Conservation (phyloP, 2,797 vertebrate species). For the Dendrocincla tyrannina region DNA sequence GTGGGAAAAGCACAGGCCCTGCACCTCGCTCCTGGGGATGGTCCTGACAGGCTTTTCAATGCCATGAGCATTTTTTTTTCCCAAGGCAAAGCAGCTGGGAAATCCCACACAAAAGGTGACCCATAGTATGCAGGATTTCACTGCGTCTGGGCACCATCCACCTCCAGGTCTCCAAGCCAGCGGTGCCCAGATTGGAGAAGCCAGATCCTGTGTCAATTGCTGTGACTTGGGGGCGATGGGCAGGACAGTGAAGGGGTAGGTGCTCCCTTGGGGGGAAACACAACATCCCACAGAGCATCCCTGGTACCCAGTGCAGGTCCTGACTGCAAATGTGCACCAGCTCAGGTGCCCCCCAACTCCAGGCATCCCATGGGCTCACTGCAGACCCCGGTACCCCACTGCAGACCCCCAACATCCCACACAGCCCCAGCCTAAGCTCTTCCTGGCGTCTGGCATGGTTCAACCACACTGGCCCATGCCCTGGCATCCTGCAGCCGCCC, state of each 20-base stretch:
- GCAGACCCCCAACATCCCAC: background rate
- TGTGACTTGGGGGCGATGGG: fast-evolving
- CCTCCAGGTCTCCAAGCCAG: background rate
- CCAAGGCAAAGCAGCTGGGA: background rate
- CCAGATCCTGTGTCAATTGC: fast-evolving
- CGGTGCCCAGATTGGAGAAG: fast-evolving
- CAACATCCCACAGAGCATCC: background rate
- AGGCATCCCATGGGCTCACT: fast-evolving
- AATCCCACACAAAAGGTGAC: fast-evolving
- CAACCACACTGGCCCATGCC: fast-evolving
- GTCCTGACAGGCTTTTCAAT: background rate
- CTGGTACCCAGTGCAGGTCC: fast-evolving
- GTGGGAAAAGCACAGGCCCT: fast-evolving
- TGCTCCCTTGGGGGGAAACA: fast-evolving
- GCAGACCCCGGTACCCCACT: background rate
- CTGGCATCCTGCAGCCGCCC: background rate
- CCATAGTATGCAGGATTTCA: fast-evolving
- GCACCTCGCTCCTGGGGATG: fast-evolving
- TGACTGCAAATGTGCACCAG: fast-evolving
- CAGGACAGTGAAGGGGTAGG: background rate
- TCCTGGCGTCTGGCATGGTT: background rate
- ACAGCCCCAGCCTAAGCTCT: background rate
- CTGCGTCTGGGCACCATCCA: fast-evolving
- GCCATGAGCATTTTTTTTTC: fast-evolving
- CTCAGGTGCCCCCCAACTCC: fast-evolving